Base-by-base conservation (phyloP, 2,888 invertebrate genomes). In the Notocelia uddmanniana region DNA sequence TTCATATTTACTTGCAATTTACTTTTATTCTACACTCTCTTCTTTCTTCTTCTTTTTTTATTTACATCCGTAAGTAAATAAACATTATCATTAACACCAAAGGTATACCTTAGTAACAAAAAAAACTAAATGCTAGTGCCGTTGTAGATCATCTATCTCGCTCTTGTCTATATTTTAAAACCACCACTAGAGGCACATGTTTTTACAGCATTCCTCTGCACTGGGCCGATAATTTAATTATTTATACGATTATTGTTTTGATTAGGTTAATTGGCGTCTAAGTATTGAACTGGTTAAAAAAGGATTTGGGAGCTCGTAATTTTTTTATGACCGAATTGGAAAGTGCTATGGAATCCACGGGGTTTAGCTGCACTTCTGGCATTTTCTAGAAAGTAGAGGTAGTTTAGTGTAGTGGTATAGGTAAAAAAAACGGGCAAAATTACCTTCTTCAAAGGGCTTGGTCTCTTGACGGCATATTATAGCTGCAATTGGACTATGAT, bases 201-300 rank as follows among this genome's bases (percentile, higher is more conserved):
- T 59, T 68, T 58, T 50, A 71, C 66, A 59, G 68, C 83, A 82
- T 82, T 84, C 83, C 82, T 76, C 72, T 77, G 74, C 75, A 74
- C 78, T 75, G 75, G 62, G 69, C 76, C 77, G 82, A 84, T 85
- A 82, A 85, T 86, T 84, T 83, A 86, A 86, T 86, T 85, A 84
- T 86, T 80, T 74, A 74, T 74, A 69, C 70, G 84, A 81, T 83
- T 80, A 80, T 72, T 72, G 73, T 72, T 63, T 54, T 72, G 64
- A 72, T 74, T 68, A 74, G 73, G 74, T 78, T 77, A 77, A 79
- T 76, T 74, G 77, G 68, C 74, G 73, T 76, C 77, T 78, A 81
- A 75, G 74, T 76, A 77, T 76, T 76, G 78, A 76, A 78, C 73
- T 75, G 70, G 74, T 80, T 84, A 70, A 76, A 75, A 73, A 74